phyloP scores from a whole-genome alignment of 2,888 invertebrate genomes.

The Sycophila texana region DNA sequence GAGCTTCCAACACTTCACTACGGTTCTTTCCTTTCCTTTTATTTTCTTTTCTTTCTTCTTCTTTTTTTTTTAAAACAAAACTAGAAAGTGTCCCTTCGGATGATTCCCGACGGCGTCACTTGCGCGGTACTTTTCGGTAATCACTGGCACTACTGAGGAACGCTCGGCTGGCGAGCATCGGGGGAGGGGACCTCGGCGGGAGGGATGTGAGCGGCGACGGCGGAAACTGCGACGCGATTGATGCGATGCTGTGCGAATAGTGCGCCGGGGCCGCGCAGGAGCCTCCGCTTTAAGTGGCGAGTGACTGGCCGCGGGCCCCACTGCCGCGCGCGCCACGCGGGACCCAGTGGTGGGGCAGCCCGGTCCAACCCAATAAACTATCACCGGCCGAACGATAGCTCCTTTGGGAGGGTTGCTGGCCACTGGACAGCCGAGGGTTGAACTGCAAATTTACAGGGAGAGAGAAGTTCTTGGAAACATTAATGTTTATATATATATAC shows the following conservation, averaged over 20 bases:
- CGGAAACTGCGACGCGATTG: slow-evolving; percentile 12
- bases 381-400: too few species aligned
- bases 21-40: background rate
- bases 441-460: too few species aligned
- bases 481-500: too few species aligned
- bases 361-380: too few species aligned
- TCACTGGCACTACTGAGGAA: background rate
- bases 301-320: slow-evolving; percentile 27
- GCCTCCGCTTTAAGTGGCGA: slow-evolving; percentile 39
- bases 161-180: background rate
- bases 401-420: too few species aligned
- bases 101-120: background rate
- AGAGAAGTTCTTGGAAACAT: too few species aligned
- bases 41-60: background rate
- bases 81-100: background rate
- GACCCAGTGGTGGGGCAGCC: too few species aligned
- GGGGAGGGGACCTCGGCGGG: background rate
- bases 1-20: background rate
- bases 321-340: background rate
- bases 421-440: too few species aligned
- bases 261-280: slow-evolving; percentile 64
- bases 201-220: background rate
- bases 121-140: background rate
- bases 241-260: slow-evolving; percentile 73
- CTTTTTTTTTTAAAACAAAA: background rate